Evolutionary conservation across 2,797 vertebrate species (phyloP), one percentile per base, ranked within the genome.

Genomic region (Eupleurogrammus muticus): DNA sequence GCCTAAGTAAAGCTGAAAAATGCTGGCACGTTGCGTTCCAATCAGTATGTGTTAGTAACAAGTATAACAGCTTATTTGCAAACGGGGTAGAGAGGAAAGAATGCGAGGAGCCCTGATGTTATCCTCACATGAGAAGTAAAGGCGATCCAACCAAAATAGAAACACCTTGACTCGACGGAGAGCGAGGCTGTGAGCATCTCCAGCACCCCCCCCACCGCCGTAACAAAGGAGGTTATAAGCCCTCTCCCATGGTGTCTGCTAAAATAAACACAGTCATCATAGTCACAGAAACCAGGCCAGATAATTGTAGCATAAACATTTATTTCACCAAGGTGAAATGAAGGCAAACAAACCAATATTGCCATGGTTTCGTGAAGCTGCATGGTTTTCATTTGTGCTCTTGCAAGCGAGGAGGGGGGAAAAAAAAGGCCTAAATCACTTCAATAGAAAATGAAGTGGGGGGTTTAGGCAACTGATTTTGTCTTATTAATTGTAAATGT

Each of bases 301-400:
- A 91, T 85, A 72, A 90, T 86, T 90, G 84, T 66, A 70, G 85
- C 82, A 83, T 91, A 89, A 92, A 90, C 83, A 90, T 91, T 89
- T 82, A 85, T 89, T 89, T 84, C 82, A 81, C 76, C 19, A 40
- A 71, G 87, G 75, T 28, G 82, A 89, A 86, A 80, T 65, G 60
- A 74, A 65, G 61, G 78, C 76, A 92, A 91, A 91, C 80, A 92
- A 88, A 89, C 42, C 64, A 57, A 70, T 35, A 82, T 85, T 74
- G 50, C 87, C 78, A 89, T 89, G 87, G 88, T 89, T 88, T 87
- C 84, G 77, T 56, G 36, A 84, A 73, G 80, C 75, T 44, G 81
- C 75, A 81, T 77, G 85, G 79, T 79, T 89, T 88, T 90, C 67
- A 90, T 86, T 90, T 89, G 50, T 76, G 61, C 59, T 79, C 69